Percentiles rank a stretch among this genome's conserved stretches.
These are phyloP conservation scores for Rana temporaria DNA, from an alignment of 2,113 vertebrate genomes.

Conservation along the genomic window DNA sequence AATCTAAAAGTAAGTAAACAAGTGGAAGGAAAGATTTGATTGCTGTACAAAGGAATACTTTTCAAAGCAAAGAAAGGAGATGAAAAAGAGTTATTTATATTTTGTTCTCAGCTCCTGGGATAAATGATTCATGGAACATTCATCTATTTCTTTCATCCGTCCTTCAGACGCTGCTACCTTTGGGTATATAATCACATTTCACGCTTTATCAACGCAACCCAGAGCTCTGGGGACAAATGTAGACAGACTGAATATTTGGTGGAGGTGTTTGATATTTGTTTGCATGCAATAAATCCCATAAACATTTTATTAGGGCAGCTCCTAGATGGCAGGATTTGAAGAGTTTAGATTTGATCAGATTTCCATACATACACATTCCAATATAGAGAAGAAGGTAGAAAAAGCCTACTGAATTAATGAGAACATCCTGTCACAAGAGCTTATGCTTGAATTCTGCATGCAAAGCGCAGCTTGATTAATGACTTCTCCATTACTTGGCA, in stretches of 20 bases:
- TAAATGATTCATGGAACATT: conserved; percentile 29
- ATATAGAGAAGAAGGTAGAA: neutral
- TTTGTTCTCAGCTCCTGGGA: conserved; percentile 46
- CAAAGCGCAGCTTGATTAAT: conserved; percentile 22
- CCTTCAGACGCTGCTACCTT: conserved; percentile 40
- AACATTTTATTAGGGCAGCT: neutral
- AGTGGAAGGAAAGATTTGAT: conserved; percentile 9
- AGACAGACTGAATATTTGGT: conserved; percentile 27
- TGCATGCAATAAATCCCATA: neutral
- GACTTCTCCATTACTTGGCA: conserved; percentile 35
- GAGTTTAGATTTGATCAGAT: neutral
- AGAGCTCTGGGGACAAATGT: conserved; percentile 13
- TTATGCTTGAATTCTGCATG: conserved; percentile 1
- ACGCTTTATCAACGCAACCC: conserved; percentile 23
- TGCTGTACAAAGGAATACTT: conserved; percentile 22
- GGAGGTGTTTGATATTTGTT: conserved; percentile 7
- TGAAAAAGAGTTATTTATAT: conserved; percentile 54
- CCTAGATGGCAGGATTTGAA: neutral
- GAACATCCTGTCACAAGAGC: neutral
- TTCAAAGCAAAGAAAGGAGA: conserved; percentile 43
- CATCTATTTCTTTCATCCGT: conserved; percentile 48
- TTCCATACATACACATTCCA: neutral
- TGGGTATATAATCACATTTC: conserved; percentile 43
- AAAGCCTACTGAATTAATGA: neutral
- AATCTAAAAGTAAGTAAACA: neutral